Percentiles rank a stretch among this genome's conserved stretches.
phyloP scores from a whole-genome alignment of 2,113 vertebrate genomes.

The Hippocampus mohnikei region DNA sequence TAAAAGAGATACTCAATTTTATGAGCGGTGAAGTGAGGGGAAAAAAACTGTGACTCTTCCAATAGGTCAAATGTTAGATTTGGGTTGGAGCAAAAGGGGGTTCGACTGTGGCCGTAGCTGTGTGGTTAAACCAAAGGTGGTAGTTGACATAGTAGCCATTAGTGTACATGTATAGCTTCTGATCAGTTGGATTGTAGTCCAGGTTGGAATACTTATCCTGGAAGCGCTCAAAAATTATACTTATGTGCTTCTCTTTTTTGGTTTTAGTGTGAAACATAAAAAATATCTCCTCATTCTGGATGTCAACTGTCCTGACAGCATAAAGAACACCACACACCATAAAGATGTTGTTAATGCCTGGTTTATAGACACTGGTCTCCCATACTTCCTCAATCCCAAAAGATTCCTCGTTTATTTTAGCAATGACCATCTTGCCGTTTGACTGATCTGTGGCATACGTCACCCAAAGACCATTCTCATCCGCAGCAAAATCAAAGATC shows the following conservation, averaged over 20 bases:
- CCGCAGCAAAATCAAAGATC: constrained; percentile 68
- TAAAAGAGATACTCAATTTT: not conserved
- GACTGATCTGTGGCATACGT: constrained; percentile 65
- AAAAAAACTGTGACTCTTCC: not conserved
- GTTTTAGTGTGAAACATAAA: constrained; percentile 72
- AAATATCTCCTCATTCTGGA: constrained; percentile 72
- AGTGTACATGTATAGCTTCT: constrained; percentile 76
- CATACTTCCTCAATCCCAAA: constrained; percentile 68
- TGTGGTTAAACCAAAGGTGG: constrained; percentile 65
- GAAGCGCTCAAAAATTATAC: constrained; percentile 69
- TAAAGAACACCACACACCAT: constrained; percentile 77
- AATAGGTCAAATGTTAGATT: not conserved
- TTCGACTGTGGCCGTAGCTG: constrained; percentile 18
- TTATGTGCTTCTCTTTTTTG: constrained; percentile 53
- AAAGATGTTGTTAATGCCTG: constrained; percentile 67
- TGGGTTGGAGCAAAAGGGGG: not conserved
- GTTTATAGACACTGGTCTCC: constrained; percentile 67
- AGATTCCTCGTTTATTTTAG: constrained; percentile 63
- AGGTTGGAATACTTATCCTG: constrained; percentile 66
- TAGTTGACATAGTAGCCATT: constrained; percentile 60
- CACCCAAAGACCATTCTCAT: constrained; percentile 76
- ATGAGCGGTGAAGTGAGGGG: not conserved
- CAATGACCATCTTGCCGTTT: constrained; percentile 63
- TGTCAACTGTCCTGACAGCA: constrained; percentile 59
- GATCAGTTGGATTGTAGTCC: constrained; percentile 74